Evolutionary conservation across 2,113 vertebrate genomes (phyloP).

Genomic region (Gorsachius goisagi): DNA sequence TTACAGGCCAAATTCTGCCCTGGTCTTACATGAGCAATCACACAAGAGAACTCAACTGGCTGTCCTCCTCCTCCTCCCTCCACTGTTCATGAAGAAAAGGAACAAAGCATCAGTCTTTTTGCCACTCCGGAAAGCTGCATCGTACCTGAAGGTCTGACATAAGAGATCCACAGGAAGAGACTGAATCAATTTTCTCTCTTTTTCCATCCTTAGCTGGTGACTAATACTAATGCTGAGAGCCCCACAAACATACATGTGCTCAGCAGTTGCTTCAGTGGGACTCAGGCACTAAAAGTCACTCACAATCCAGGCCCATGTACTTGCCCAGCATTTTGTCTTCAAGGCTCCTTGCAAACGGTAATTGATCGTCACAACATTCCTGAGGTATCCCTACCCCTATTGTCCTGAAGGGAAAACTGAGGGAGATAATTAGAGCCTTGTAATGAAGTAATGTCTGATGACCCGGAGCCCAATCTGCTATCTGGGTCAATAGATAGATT

Average conservation of each 20-base stretch:
- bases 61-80: neutral
- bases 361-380: constrained; percentile 3
- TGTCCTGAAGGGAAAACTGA: constrained; percentile 32
- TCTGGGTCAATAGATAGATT: constrained; percentile 11
- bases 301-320: neutral
- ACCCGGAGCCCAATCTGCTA: constrained; percentile 20
- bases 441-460: constrained; percentile 6
- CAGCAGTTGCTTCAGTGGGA: neutral
- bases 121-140: neutral
- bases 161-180: neutral
- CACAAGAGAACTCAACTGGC: neutral
- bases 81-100: neutral
- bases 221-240: neutral
- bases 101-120: neutral
- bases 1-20: neutral
- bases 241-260: neutral
- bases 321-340: neutral
- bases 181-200: neutral
- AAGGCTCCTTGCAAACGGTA: neutral
- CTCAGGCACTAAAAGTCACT: neutral
- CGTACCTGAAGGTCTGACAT: neutral
- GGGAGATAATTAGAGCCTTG: constrained; percentile 18
- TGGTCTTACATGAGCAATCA: neutral
- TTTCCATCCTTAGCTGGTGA: neutral
- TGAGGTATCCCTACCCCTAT: neutral